Evolutionary conservation across 1,140 invertebrate species (phyloP).

Genomic region (Pseudobourletiella spinata): DNA sequence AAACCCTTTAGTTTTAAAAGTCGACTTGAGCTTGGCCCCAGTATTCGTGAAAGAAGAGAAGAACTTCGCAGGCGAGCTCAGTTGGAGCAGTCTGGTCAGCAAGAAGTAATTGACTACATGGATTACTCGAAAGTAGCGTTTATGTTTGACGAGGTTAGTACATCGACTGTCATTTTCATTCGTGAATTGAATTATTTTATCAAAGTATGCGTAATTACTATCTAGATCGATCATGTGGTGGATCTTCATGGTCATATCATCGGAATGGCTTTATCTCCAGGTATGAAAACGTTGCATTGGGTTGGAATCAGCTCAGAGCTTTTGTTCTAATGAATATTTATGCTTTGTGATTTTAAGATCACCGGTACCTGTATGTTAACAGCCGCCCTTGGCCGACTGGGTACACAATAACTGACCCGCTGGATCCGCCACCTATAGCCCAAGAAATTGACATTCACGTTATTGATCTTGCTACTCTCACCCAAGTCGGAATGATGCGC

Average conservation of each 20-base stretch:
- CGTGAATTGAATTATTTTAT: too few species aligned
- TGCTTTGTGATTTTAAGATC: constrained; percentile 27
- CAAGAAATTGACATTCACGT: constrained; percentile 86
- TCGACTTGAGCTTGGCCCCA: constrained; percentile 56
- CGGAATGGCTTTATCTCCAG: constrained; percentile 77
- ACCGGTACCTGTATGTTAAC: constrained; percentile 73
- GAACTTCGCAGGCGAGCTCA: constrained; percentile 48
- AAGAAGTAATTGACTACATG: constrained; percentile 50
- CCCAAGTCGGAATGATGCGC: constrained; percentile 65
- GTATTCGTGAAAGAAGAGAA: constrained; percentile 56
- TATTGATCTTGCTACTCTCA: constrained; percentile 67
- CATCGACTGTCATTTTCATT: too few species aligned
- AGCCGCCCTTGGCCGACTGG: constrained; percentile 69
- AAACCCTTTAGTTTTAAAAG: constrained; percentile 61
- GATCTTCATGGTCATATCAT: constrained; percentile 83
- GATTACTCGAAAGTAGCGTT: constrained; percentile 60
- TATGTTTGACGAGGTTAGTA: constrained; percentile 57
- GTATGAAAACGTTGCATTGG: constrained; percentile 41
- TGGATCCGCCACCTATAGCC: constrained; percentile 77
- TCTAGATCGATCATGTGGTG: constrained; percentile 63
- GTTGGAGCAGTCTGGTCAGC: constrained; percentile 40
- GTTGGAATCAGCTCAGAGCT: background rate
- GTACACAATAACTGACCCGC: constrained; percentile 65
- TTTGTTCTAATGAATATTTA: background rate
- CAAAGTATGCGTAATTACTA: too few species aligned